Evolutionary conservation across 2,113 vertebrate genomes (phyloP).

Genomic region (Gnathonemus longibarbis): DNA sequence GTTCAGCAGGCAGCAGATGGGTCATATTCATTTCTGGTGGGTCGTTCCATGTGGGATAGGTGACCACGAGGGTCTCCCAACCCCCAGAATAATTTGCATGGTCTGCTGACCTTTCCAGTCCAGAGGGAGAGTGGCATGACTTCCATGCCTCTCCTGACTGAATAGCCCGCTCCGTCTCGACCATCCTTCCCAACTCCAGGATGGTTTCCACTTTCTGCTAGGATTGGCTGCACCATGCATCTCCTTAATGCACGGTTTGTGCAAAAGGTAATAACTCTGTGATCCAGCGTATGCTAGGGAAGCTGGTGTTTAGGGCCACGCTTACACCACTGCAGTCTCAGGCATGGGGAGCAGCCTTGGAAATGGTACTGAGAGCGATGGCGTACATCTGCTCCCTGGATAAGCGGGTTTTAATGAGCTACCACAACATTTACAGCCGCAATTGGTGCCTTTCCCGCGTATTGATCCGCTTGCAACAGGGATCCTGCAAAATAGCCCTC

Average conservation of each 20-base stretch:
- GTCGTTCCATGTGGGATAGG: background rate
- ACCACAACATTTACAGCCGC: background rate
- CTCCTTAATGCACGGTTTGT: background rate
- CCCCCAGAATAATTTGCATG: background rate
- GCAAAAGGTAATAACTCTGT: background rate
- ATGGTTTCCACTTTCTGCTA: background rate
- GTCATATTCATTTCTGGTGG: background rate
- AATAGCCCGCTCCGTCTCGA: background rate
- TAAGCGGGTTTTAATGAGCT: background rate
- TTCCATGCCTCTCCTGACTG: background rate
- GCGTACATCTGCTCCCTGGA: background rate
- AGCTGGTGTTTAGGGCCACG: background rate
- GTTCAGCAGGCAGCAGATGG: background rate
- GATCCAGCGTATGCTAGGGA: background rate
- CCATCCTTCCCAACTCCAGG: background rate
- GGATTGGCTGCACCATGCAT: background rate
- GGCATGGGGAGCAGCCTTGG: background rate
- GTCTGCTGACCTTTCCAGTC: background rate
- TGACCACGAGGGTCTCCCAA: background rate
- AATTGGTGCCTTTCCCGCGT: slow-evolving; percentile 22
- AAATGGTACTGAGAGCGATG: background rate
- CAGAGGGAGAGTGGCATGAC: background rate
- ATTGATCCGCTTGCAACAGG: slow-evolving; percentile 35
- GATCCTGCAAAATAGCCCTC: slow-evolving; percentile 24
- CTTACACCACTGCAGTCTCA: background rate